A percentile compares a stretch with the other conserved stretches of the same genome.
phyloP scores from a whole-genome alignment of 2,888 invertebrate genomes.

The Dynastes maya region DNA sequence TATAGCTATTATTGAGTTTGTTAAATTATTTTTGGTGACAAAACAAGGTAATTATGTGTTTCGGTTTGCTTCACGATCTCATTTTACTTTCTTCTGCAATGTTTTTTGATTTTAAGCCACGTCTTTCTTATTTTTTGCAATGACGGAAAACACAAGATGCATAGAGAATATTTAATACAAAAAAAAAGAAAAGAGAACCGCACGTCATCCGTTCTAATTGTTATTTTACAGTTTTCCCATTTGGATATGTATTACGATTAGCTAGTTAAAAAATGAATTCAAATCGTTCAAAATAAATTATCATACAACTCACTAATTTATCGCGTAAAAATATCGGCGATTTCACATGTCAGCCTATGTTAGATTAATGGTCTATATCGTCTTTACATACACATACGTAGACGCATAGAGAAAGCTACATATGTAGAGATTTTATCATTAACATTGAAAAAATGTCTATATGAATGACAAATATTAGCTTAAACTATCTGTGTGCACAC shows the following conservation, averaged over 20 bases:
- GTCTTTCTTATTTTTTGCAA: too few species aligned
- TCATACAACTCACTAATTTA: neutral
- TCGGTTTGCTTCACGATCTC: too few species aligned
- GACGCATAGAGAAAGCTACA: conserved; percentile 35
- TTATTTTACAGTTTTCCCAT: too few species aligned
- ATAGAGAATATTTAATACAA: too few species aligned
- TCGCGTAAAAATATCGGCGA: conserved; percentile 28
- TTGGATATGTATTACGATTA: neutral
- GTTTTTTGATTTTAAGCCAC: too few species aligned
- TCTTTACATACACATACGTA: conserved; percentile 15
- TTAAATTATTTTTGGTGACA: too few species aligned
- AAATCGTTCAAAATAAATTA: conserved; percentile 17
- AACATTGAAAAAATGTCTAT: conserved; percentile 42
- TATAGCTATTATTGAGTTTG: too few species aligned
- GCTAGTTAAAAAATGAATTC: neutral
- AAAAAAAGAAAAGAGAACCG: too few species aligned
- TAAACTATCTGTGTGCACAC: conserved; percentile 40
- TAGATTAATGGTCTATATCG: conserved; percentile 3
- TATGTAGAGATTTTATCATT: conserved; percentile 44
- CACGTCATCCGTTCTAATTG: too few species aligned
- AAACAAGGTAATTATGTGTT: too few species aligned
- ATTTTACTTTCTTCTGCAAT: too few species aligned
- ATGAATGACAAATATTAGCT: conserved; percentile 43
- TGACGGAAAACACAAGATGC: too few species aligned
- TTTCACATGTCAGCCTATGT: conserved; percentile 16